These are phyloP conservation scores for Pelodiscus sinensis DNA, from an alignment of 2,113 vertebrate species.

Conservation along the genomic window DNA sequence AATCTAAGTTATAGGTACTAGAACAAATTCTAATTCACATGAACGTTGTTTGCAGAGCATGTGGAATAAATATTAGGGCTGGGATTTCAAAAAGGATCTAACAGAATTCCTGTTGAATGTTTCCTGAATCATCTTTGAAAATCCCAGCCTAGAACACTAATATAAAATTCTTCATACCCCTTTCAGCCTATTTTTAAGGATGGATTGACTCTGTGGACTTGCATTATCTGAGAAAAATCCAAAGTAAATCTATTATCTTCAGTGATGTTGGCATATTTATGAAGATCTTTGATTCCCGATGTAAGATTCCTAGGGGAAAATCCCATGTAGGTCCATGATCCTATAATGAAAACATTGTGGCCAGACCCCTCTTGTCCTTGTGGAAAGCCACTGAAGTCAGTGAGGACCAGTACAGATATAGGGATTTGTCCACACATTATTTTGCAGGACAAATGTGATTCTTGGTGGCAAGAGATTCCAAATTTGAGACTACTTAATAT, in stretches of 20 bases:
- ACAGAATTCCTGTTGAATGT: not conserved
- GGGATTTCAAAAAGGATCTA: not conserved
- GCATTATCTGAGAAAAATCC: not conserved
- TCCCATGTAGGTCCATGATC: rapidly evolving
- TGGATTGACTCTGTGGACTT: not conserved
- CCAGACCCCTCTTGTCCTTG: not conserved
- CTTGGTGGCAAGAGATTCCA: not conserved
- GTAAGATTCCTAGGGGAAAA: not conserved
- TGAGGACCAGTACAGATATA: not conserved
- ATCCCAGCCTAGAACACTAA: not conserved
- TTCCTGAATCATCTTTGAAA: not conserved
- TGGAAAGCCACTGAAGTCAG: not conserved
- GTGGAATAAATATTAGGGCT: not conserved
- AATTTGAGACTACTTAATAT: not conserved
- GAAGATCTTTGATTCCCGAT: not conserved
- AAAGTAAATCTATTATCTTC: not conserved
- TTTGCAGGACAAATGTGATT: not conserved
- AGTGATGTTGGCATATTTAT: rapidly evolving
- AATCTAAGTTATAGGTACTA: not conserved
- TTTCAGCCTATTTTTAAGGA: not conserved
- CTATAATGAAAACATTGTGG: not conserved
- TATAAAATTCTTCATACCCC: rapidly evolving
- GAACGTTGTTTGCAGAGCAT: not conserved
- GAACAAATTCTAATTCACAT: not conserved
- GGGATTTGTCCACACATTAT: not conserved